Evolutionary conservation across 2,113 vertebrate genomes (phyloP), one percentile per base, ranked within the genome.

Genomic region (Hydropotes inermis): DNA sequence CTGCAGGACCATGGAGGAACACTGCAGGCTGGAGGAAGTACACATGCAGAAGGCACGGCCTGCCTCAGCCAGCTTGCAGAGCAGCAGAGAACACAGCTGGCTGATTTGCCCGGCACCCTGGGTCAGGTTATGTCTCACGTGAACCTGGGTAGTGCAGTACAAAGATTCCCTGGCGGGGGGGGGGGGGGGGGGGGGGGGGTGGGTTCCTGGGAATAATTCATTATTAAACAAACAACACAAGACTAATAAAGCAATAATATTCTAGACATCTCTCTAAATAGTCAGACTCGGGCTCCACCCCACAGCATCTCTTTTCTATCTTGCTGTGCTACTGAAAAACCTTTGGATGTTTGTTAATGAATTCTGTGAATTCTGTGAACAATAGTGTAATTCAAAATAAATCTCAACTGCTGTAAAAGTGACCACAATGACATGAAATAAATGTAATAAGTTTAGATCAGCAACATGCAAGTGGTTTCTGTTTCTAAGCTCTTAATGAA

Each of bases 311-410:
- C 91, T 92, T 95, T 97, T 97, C 95, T 98, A 55, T 95, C 95
- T 28, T 87, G 36, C 67, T n/a, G 1, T 58, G 92, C 98, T 98
- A 97, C 98, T 96, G 97, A 98, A 39, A 97, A 97, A 93, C 54
- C 70, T 54, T 58, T 93, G 76, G 95, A 96, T 98, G 98, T 94
- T 97, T 95, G 95, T 98, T 98, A 98, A 97, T 98, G 99, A 99
- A 99, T 99, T 99, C 98, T 91, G 39, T 99, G 98, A 99, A 99
- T 99, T 99, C 99, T 98, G 95, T 50, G 91, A 98, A 97, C 55
- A 98, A 91, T 33, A 28, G 74, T 0, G 47, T 97, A 90, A 94
- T 96, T 92, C 83, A 82, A 89, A 95, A 67, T 67, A 92, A 92
- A 45, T 96, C 96, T 43, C 55, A 91, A 87, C 84, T 84, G 43